Evolutionary conservation across 2,797 vertebrate species (phyloP).

Genomic region (Esox lucius): DNA sequence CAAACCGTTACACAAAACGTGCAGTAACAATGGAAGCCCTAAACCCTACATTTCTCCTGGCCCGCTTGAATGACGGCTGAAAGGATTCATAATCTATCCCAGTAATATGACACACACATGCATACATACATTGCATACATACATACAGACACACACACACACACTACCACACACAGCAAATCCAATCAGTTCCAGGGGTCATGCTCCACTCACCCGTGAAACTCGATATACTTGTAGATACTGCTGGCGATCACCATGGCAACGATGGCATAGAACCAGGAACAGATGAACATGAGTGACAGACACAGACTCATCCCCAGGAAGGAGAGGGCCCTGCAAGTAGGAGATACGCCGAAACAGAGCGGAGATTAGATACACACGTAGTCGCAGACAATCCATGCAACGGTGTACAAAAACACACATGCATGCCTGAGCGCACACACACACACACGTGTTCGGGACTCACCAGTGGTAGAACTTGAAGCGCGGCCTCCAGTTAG

Average conservation of each 20-base stretch:
- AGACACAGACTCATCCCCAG: constrained; percentile 48
- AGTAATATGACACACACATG: neutral
- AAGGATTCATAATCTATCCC: neutral
- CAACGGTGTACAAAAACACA: neutral
- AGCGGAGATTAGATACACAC: neutral
- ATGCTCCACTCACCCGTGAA: constrained; percentile 85
- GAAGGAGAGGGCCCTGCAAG: constrained; percentile 90
- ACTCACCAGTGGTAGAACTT: constrained; percentile 96
- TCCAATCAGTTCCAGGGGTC: neutral
- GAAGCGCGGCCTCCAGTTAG: constrained; percentile 98
- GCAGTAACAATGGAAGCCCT: neutral
- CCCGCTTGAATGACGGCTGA: neutral
- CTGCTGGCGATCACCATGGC: constrained; percentile 96
- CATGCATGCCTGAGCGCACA: neutral
- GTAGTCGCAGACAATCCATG: neutral
- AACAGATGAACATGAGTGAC: constrained; percentile 98
- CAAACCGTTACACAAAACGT: neutral
- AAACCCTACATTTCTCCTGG: neutral
- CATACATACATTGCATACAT: fast-evolving
- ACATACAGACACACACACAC: neutral
- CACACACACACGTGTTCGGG: neutral
- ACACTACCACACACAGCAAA: neutral
- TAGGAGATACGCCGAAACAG: neutral
- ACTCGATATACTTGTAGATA: constrained; percentile 99
- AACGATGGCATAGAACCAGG: constrained; percentile 96